Base-by-base conservation (phyloP, 2,113 vertebrate genomes). In the Illadopsis cleaveri region DNA sequence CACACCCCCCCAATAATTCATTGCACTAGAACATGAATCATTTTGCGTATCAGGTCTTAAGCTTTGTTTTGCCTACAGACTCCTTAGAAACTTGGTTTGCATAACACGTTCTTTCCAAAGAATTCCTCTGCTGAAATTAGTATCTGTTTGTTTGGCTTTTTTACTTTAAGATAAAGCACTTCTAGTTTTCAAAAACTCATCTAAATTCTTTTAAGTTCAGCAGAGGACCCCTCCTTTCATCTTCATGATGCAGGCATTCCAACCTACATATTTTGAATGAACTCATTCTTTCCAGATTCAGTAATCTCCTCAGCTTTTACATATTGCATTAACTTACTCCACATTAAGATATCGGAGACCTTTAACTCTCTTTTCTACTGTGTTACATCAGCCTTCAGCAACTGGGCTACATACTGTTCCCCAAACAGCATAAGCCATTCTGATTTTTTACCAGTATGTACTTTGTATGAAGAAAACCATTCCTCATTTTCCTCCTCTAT, bases 71-170 rank as follows among this genome's bases (percentile, higher is more conserved):
- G 84, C 71, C 75, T 80, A 75, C 80, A 86, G 75, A 70, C 91
- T 94, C 89, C 93, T 62, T 82, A 89, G 82, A 91, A 95, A 96
- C 89, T 54, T 40, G 30, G 75, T 89, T 93, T 95, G 91, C 60
- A 12, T 80, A 94, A 90, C 71, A 73, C 15, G 66, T 71, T 92
- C 79, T 87, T 96, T 91, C 82, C 70, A 77, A 56, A 73, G 93
- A 33, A 58, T 38, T 95, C 62, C 62, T 88, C 50, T 70, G 58
- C 60, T 86, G 66, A 86, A 91, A 89, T 82, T 57, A 82, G 3
- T 38, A 45, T 56, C 10, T 66, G 69, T 60, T 60, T 51, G 27
- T 40, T 60, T 58, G 42, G 3, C 37, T 25, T 73, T 60, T 80
- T 75, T 24, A 53, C 15, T 68, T 89, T 28, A 86, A 91, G 48